phyloP scores from a whole-genome alignment of 1,140 invertebrate species.

The Drosophila athabasca region DNA sequence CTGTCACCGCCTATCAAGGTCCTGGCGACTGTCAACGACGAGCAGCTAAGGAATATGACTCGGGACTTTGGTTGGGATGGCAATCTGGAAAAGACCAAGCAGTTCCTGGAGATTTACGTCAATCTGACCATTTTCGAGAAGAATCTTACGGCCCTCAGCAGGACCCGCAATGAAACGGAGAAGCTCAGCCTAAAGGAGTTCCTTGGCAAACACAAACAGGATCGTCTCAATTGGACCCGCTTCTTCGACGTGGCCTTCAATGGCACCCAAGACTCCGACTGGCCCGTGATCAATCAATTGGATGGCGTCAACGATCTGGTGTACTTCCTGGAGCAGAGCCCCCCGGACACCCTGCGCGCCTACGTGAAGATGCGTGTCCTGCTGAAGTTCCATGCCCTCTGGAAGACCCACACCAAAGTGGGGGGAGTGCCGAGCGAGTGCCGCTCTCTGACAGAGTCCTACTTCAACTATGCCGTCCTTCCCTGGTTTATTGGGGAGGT shows the following conservation, averaged over 20 bases:
- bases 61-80: constrained; percentile 50
- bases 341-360: constrained; percentile 22
- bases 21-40: constrained; percentile 20
- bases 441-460: constrained; percentile 57
- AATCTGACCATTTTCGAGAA: constrained; percentile 63
- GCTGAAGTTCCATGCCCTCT: constrained; percentile 65
- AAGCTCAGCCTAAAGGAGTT: constrained; percentile 50
- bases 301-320: constrained; percentile 54
- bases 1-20: constrained; percentile 34
- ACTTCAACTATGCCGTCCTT: constrained; percentile 69
- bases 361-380: constrained; percentile 59
- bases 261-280: constrained; percentile 37
- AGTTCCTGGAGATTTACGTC: constrained; percentile 29
- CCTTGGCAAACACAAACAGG: constrained; percentile 51
- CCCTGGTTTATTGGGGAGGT: constrained; percentile 74
- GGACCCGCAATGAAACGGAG: constrained; percentile 53
- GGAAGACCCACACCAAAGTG: constrained; percentile 45
- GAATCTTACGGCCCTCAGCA: constrained; percentile 44
- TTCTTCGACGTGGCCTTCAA: constrained; percentile 74
- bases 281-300: constrained; percentile 64
- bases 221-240: constrained; percentile 71
- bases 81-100: constrained; percentile 14
- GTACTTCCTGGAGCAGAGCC: constrained; percentile 51
- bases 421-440: constrained; percentile 42
- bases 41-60: constrained; percentile 63